Conservation (phyloP, 2,797 vertebrate genomes). For the Graptemys geographica region DNA sequence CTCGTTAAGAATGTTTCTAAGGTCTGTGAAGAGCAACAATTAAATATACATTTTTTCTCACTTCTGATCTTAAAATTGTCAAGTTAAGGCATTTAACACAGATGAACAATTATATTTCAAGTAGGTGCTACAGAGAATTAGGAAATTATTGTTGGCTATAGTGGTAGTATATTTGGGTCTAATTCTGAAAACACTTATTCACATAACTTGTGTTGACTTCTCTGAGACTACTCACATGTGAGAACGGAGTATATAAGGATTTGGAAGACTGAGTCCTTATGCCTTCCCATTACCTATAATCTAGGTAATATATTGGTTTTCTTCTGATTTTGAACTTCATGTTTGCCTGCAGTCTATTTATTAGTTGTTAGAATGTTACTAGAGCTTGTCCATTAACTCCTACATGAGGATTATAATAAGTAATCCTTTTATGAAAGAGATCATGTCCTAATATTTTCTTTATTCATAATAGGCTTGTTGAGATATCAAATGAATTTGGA, state of each 20-base stretch:
- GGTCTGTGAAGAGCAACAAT: not conserved
- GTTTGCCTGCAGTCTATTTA: not conserved
- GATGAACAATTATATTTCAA: not conserved
- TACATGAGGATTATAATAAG: not conserved
- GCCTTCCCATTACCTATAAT: not conserved
- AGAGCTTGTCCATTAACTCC: not conserved
- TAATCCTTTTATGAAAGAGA: not conserved
- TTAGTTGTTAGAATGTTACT: not conserved
- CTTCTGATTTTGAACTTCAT: not conserved
- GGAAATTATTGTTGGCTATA: not conserved
- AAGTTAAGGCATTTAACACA: not conserved
- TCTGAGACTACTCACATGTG: not conserved
- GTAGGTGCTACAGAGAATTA: not conserved
- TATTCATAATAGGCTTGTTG: not conserved
- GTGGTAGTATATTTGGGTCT: not conserved
- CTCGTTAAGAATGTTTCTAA: not conserved
- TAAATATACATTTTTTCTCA: not conserved
- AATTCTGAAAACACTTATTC: not conserved
- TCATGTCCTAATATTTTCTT: not conserved
- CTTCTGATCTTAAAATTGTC: not conserved
- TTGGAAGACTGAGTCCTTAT: not conserved
- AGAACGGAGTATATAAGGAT: not conserved
- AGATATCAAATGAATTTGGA: conserved; percentile 32
- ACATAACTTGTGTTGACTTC: not conserved
- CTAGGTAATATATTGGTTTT: not conserved